phyloP scores from a whole-genome alignment of 2,113 vertebrate genomes.

The Fulica atra region DNA sequence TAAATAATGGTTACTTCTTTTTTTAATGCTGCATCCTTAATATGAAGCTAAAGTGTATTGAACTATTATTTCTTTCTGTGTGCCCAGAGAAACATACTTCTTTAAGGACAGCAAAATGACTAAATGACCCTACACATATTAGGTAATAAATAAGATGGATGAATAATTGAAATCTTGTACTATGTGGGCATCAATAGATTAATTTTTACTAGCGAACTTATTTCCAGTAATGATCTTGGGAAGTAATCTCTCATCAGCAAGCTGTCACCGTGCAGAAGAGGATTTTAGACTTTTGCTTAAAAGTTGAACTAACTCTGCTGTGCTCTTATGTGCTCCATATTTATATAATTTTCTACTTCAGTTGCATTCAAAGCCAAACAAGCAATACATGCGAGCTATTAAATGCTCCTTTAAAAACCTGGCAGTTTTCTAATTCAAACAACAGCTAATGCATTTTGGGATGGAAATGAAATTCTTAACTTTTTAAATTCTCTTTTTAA shows the following conservation, averaged over 20 bases:
- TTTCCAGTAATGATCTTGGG: conserved; percentile 71
- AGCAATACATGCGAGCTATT: background rate
- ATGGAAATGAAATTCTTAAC: background rate
- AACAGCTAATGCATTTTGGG: background rate
- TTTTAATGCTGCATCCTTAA: conserved; percentile 32
- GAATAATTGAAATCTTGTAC: conserved; percentile 72
- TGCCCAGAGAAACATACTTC: conserved; percentile 55
- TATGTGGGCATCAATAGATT: conserved; percentile 55
- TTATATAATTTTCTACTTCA: background rate
- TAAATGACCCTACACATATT: conserved; percentile 38
- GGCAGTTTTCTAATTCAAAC: background rate
- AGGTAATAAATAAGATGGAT: conserved; percentile 74
- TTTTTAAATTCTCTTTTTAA: background rate
- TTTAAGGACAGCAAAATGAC: conserved; percentile 43
- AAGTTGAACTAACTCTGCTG: background rate
- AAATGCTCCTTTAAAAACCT: background rate
- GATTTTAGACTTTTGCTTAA: background rate
- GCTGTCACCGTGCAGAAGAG: background rate
- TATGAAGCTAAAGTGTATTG: conserved; percentile 31
- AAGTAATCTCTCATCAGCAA: conserved; percentile 64
- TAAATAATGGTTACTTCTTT: background rate
- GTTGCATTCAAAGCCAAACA: background rate
- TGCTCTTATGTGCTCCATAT: background rate
- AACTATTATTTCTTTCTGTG: conserved; percentile 56
- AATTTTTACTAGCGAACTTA: conserved; percentile 65